Evolutionary conservation across 2,113 vertebrate genomes (phyloP).

Genomic region (Sebastes schlegelii): DNA sequence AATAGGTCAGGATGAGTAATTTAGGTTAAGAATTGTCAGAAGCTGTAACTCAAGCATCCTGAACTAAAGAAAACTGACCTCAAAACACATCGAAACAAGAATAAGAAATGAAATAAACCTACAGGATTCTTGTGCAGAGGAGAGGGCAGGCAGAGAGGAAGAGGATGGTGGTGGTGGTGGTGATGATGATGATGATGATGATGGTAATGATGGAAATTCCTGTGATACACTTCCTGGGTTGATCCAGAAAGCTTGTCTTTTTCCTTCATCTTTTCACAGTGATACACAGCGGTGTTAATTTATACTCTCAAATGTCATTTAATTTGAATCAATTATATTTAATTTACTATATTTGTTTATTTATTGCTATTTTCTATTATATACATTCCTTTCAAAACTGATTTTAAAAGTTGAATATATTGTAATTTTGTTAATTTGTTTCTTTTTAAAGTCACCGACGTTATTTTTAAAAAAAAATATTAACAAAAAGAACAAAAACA

Average conservation of each 20-base stretch:
- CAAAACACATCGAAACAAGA: background rate
- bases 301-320: background rate
- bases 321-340: background rate
- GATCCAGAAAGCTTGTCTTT: constrained; percentile 94
- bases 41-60: background rate
- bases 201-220: constrained; percentile 57
- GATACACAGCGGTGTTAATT: constrained; percentile 19
- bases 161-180: constrained; percentile 71
- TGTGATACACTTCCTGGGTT: constrained; percentile 85
- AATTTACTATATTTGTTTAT: background rate
- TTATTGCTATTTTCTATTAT: background rate
- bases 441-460: background rate
- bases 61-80: background rate
- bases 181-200: constrained; percentile 66
- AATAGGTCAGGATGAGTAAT: background rate
- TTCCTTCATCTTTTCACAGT: constrained; percentile 90
- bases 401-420: background rate
- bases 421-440: background rate
- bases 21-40: background rate
- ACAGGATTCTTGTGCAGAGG: constrained; percentile 81
- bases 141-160: constrained; percentile 71
- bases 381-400: background rate
- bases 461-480: background rate
- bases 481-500: background rate
- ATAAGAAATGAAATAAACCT: constrained; percentile 56